Evolutionary conservation across 2,113 vertebrate genomes (phyloP), one percentile per base, ranked within the genome.

Genomic region (Hucho hucho): DNA sequence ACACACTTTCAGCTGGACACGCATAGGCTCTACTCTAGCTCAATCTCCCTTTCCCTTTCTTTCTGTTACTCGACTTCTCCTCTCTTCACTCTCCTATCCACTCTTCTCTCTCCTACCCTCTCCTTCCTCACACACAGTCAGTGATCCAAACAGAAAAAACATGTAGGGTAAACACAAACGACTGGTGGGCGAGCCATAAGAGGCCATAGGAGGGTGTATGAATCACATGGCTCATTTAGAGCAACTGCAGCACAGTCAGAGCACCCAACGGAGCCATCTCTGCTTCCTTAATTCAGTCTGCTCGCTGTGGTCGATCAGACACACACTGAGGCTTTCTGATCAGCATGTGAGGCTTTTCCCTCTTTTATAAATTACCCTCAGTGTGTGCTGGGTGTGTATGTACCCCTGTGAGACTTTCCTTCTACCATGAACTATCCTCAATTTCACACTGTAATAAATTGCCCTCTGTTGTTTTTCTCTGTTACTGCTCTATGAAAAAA

Each of bases 1-100:
- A 85, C 86, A 71, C 77, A 88, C 82, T 78, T 85, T 77, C 74
- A 70, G 68, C 79, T 74, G 84, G 78, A 69, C 61, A 46, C 73
- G 84, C 88, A 87, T 89, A 89, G 83, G 83, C 79, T 90, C 89
- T 83, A 72, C 25, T 72, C 82, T 81, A n/a, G 88, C 82, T 72
- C 71, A 81, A 80, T 84, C 89, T 87, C 82, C 82, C 84, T 75
- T 81, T 81, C 66, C 70, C 72, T 84, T 83, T 37, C 75, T 71
- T 71, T 76, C 73, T 65, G 56, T 58, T 28, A 24, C 12, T 25
- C 71, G 79, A 71, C 76, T 72, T 83, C 63, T 22, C 24, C 56
- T 47, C 16, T 77, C 37, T 49, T 76, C 74, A 81, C 74, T 78
- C 75, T 4, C 46, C 53, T 32, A 77, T 84, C 81, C 80, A 74